Conservation (phyloP, 2,888 invertebrate species). For the Apocheima hispidaria region DNA sequence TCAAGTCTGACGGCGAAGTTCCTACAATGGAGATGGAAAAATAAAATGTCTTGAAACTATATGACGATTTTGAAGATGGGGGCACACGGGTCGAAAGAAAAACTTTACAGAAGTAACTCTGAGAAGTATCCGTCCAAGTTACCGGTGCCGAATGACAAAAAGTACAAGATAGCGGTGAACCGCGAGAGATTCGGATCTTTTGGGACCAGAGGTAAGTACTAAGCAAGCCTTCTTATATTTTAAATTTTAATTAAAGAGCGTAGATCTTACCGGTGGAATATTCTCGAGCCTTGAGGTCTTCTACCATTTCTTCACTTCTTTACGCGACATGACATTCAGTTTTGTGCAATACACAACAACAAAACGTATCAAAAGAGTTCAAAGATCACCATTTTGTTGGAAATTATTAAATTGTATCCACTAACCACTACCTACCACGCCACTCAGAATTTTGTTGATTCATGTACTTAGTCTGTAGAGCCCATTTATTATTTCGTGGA, state of each 20-base stretch:
- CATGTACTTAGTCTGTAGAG: conserved; percentile 16
- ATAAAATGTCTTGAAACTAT: conserved; percentile 66
- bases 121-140: conserved; percentile 86
- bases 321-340: neutral
- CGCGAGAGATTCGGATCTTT: conserved; percentile 90
- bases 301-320: neutral
- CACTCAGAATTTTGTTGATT: conserved; percentile 19
- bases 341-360: neutral
- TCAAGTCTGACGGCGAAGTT: conserved; percentile 54
- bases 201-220: conserved; percentile 87
- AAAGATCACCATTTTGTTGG: neutral
- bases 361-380: neutral
- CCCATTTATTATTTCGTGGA: conserved; percentile 32
- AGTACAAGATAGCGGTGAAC: conserved; percentile 87
- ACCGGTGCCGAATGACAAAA: conserved; percentile 84
- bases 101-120: conserved; percentile 88
- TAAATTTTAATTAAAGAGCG: neutral
- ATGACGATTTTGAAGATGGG: conserved; percentile 87
- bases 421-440: neutral
- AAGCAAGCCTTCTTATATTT: neutral
- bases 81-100: conserved; percentile 92
- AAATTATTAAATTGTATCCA: neutral
- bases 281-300: too few species aligned
- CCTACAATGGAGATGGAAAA: conserved; percentile 56
- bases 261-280: neutral